Evolutionary conservation across 2,797 vertebrate genomes (phyloP).

Genomic region (Alfaro cultratus): DNA sequence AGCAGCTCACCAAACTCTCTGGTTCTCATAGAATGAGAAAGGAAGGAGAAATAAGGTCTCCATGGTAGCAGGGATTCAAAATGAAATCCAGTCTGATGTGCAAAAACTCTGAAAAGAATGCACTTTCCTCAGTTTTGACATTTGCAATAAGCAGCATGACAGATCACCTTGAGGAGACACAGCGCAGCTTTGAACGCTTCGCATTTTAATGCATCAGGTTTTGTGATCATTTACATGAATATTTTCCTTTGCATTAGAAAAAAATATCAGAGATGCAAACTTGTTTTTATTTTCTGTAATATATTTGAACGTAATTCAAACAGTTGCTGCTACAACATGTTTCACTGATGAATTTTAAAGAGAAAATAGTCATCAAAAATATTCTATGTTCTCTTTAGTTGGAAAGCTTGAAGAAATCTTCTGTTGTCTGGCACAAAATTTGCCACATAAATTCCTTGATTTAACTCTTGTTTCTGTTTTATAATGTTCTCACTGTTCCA

Average conservation of each 20-base stretch:
- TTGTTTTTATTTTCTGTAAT: constrained; percentile 49
- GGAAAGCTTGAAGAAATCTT: constrained; percentile 17
- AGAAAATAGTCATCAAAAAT: constrained; percentile 50
- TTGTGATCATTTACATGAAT: constrained; percentile 46
- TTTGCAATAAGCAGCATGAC: constrained; percentile 59
- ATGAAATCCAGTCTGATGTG: constrained; percentile 15
- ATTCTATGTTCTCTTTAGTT: constrained; percentile 28
- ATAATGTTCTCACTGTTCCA: background rate
- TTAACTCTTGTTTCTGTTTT: background rate
- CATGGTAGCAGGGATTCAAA: background rate
- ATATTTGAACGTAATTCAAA: constrained; percentile 31
- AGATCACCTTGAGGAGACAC: constrained; percentile 53
- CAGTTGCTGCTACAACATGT: constrained; percentile 22
- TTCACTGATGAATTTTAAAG: constrained; percentile 16
- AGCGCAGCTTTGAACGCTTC: constrained; percentile 41
- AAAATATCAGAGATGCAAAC: constrained; percentile 58
- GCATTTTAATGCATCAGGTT: constrained; percentile 39
- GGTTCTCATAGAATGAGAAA: background rate
- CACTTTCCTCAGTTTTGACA: constrained; percentile 63
- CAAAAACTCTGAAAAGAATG: constrained; percentile 18
- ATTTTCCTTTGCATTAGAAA: constrained; percentile 39
- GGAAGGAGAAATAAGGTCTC: background rate
- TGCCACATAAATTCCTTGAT: background rate
- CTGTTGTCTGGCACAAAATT: background rate
- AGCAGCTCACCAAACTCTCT: background rate